Conservation (phyloP, 23 tunicate species). For the Halocynthia roretzi region DNA sequence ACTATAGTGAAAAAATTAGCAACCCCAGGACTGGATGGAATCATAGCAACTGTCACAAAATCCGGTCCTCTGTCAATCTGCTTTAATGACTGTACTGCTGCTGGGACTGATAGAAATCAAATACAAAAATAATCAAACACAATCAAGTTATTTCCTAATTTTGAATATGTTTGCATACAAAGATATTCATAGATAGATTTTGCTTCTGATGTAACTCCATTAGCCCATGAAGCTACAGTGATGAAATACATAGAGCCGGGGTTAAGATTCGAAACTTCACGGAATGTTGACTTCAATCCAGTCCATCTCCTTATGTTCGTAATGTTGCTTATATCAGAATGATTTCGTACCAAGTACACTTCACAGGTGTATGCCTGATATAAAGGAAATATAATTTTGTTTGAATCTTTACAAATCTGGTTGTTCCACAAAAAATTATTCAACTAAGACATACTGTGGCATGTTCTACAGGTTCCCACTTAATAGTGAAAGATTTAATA, state of each 20-base stretch:
- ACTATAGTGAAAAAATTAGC: background rate
- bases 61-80: background rate
- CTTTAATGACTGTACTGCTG: background rate
- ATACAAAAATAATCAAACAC: background rate
- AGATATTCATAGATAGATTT: background rate
- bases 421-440: no score
- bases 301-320: background rate
- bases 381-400: background rate
- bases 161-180: background rate
- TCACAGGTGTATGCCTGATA: conserved; percentile 3
- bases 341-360: background rate
- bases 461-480: background rate
- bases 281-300: background rate
- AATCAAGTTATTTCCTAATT: background rate
- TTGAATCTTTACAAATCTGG: background rate
- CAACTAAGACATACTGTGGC: background rate
- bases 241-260: conserved; percentile 1
- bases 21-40: background rate
- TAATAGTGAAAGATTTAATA: background rate
- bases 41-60: background rate
- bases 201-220: background rate
- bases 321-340: background rate
- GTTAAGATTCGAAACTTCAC: background rate
- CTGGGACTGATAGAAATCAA: background rate
- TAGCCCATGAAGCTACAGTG: background rate